Percentiles rank a stretch among this genome's conserved stretches.
These are phyloP conservation scores for Drosophila histrio DNA, from an alignment of 2,888 invertebrate genomes.

Conservation along the genomic window DNA sequence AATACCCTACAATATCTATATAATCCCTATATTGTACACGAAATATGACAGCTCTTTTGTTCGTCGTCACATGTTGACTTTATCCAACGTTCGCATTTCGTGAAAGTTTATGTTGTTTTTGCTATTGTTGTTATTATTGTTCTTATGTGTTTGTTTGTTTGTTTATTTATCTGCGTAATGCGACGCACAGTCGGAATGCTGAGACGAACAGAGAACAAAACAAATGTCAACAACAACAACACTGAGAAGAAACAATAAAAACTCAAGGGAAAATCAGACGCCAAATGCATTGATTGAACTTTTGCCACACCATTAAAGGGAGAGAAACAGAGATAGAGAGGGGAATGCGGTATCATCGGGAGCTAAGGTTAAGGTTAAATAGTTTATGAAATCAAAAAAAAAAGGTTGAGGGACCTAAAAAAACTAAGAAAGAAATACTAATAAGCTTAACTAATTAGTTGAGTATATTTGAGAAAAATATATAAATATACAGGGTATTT, in stretches of 20 bases:
- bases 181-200: slow-evolving; percentile 49
- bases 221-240: slow-evolving; percentile 15
- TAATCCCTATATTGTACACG: too few relatives aligned
- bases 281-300: background rate
- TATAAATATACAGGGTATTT: background rate
- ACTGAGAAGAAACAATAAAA: too few relatives aligned
- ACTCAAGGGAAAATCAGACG: background rate
- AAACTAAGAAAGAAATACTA: background rate
- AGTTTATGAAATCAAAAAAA: background rate
- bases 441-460: too few relatives aligned
- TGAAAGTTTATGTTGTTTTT: background rate
- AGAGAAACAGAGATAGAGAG: background rate
- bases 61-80: background rate
- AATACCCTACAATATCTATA: background rate
- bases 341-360: background rate
- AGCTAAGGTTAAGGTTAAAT: background rate
- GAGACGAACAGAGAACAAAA: slow-evolving; percentile 22
- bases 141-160: slow-evolving; percentile 24
- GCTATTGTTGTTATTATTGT: slow-evolving; percentile 8
- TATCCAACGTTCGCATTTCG: slow-evolving; percentile 4
- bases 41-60: background rate
- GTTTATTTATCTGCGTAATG: slow-evolving; percentile 56
- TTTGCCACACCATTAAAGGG: background rate
- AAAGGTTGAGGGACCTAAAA: background rate
- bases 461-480: too few relatives aligned